Evolutionary conservation across 2,113 vertebrate species (phyloP), one percentile per base, ranked within the genome.

Genomic region (Amazona guildingii): DNA sequence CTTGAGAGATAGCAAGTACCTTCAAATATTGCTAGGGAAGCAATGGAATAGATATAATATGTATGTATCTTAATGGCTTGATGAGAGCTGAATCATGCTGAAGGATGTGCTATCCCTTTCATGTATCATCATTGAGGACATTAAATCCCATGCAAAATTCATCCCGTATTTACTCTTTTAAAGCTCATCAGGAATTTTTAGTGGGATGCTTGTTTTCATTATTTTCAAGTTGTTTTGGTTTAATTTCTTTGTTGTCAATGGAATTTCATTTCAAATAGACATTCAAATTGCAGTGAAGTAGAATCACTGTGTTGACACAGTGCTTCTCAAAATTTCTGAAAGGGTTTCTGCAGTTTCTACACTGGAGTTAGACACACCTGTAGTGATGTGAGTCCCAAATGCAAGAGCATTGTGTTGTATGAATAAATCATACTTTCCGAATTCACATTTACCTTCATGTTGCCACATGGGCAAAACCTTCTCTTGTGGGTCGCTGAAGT

Each of bases 161-260:
- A 86, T 91, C 52, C 13, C 29, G 25, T 70, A n/a, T n/a, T 94
- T 73, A 80, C 64, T 70, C 37, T 83, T 76, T 35, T 27, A 88
- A 78, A 95, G 8, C 19, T 80, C 46, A 66, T 69, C 24, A 77
- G n/a, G 28, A 94, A 67, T 70, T 83, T 76, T 69, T 70, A 77
- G 44, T 52, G 23, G 13, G 61, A 35, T n/a, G 11, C 3, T 80
- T 64, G 33, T 28, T 91, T 95, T 64, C 11, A 33, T 49, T 35
- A 14, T n/a, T 92, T 94, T 92, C 54, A 41, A 83, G 51, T 86
- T 82, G 12, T 55, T 94, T 91, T 78, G 6, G 18, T 44, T 82
- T 55, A 28, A 44, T 73, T 75, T 87, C 33, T 85, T 82, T 64
- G 8, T 48, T 85, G 31, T 83, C 52, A 73, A 14, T 29, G 23